These are phyloP conservation scores for Spinibarbus caldwelli DNA, from an alignment of 2,797 vertebrate genomes.

Conservation along the genomic window DNA sequence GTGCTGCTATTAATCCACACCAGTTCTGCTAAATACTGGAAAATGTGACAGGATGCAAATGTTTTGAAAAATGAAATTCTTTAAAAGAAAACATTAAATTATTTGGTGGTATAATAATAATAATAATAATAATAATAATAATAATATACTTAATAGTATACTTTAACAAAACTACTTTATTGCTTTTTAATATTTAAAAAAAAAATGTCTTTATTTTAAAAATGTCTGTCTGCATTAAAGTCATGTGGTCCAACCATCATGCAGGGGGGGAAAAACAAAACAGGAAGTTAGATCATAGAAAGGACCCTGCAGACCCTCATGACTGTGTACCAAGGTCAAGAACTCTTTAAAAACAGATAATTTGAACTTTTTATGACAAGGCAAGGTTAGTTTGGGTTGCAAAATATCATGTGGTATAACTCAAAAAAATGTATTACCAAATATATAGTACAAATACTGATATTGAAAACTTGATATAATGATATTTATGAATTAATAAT, in stretches of 20 bases:
- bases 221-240: not conserved
- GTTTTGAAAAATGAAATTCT: not conserved
- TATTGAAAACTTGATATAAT: not conserved
- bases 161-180: too few relatives aligned
- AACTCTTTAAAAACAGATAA: too few relatives aligned
- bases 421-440: too few relatives aligned
- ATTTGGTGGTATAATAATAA: not conserved
- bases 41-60: not conserved
- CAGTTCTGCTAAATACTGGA: conserved; percentile 26
- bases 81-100: not conserved
- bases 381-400: too few relatives aligned
- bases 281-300: not conserved
- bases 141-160: too few relatives aligned
- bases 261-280: not conserved
- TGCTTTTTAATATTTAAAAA: not conserved
- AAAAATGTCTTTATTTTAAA: too few relatives aligned
- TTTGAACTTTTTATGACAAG: too few relatives aligned
- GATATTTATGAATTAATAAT: not conserved
- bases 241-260: not conserved
- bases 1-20: not conserved
- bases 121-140: too few relatives aligned
- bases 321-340: not conserved
- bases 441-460: not conserved
- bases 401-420: not conserved
- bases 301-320: not conserved